Evolutionary conservation across 2,888 invertebrate genomes (phyloP).

Genomic region (Watsonalla cultraria): DNA sequence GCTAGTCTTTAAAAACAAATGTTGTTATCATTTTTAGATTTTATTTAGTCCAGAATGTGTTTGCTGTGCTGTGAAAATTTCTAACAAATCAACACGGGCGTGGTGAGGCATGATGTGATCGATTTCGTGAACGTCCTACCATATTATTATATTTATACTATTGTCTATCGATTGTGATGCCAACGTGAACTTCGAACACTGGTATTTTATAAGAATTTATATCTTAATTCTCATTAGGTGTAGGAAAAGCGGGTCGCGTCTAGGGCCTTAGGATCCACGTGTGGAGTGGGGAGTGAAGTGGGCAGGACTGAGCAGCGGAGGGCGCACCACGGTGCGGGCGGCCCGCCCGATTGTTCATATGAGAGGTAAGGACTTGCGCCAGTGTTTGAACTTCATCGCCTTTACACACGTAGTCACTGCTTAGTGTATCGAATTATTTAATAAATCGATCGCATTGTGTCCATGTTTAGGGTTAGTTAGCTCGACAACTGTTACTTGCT

Average conservation of each 20-base stretch:
- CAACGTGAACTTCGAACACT: constrained; percentile 1
- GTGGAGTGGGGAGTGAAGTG: neutral
- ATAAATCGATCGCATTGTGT: constrained; percentile 20
- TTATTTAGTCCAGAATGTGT: constrained; percentile 78
- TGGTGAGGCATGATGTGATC: constrained; percentile 1
- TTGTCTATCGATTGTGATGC: neutral
- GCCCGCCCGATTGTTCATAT: constrained; percentile 1
- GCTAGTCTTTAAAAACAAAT: constrained; percentile 74
- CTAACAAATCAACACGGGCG: constrained; percentile 68
- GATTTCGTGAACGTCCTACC: neutral
- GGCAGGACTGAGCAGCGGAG: constrained; percentile 1
- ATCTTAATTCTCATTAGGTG: constrained; percentile 4
- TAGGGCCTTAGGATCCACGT: constrained; percentile 1
- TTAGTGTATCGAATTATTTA: neutral
- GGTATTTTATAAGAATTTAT: constrained; percentile 2
- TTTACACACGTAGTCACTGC: neutral
- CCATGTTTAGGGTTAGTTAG: constrained; percentile 14
- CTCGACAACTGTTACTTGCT: constrained; percentile 1
- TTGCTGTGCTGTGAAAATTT: constrained; percentile 74
- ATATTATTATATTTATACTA: neutral
- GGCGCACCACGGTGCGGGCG: neutral
- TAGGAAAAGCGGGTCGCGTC: constrained; percentile 2
- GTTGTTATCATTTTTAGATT: constrained; percentile 78
- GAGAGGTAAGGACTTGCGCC: constrained; percentile 3
- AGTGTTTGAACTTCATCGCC: neutral